Evolutionary conservation across 1,140 invertebrate genomes (phyloP).

Genomic region (Alviniconcha marisindica): DNA sequence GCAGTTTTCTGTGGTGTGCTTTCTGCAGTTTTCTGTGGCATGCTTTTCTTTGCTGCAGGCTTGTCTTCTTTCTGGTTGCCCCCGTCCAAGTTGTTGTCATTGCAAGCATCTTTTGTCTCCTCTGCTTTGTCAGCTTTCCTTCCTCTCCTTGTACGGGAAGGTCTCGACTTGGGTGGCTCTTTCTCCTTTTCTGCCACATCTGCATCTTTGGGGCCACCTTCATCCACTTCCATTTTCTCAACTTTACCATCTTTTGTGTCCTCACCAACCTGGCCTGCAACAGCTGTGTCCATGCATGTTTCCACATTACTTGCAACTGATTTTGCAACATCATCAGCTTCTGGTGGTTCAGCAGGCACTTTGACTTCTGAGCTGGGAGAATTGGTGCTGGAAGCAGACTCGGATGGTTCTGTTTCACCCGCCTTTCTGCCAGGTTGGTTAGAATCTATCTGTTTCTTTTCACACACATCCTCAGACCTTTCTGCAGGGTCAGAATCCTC

Average conservation of each 20-base stretch:
- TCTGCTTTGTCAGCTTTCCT: constrained; percentile 12
- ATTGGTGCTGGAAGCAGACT: too few relatives aligned
- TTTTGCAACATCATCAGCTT: not conserved
- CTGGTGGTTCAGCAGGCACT: too few relatives aligned
- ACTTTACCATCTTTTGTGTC: constrained; percentile 26
- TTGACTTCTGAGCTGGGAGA: too few relatives aligned
- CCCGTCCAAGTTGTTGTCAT: constrained; percentile 23
- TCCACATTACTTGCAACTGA: too few relatives aligned
- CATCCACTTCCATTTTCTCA: constrained; percentile 9
- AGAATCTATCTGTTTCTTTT: not conserved
- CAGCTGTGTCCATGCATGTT: too few relatives aligned
- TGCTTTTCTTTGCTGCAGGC: not conserved
- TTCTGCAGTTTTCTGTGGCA: not conserved
- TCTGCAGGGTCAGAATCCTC: not conserved
- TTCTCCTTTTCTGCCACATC: constrained; percentile 16
- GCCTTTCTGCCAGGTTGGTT: too few relatives aligned
- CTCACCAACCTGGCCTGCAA: too few relatives aligned
- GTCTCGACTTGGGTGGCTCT: not conserved
- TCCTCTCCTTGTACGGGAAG: not conserved
- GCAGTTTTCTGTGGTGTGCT: not conserved
- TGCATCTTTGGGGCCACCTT: not conserved
- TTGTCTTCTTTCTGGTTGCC: not conserved
- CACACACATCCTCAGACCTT: not conserved
- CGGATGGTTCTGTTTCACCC: too few relatives aligned
- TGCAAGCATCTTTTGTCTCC: constrained; percentile 16